A percentile compares a stretch with the other conserved stretches of the same genome.
phyloP scores from a whole-genome alignment of 2,888 invertebrate genomes.

The Aricia artaxerxes region DNA sequence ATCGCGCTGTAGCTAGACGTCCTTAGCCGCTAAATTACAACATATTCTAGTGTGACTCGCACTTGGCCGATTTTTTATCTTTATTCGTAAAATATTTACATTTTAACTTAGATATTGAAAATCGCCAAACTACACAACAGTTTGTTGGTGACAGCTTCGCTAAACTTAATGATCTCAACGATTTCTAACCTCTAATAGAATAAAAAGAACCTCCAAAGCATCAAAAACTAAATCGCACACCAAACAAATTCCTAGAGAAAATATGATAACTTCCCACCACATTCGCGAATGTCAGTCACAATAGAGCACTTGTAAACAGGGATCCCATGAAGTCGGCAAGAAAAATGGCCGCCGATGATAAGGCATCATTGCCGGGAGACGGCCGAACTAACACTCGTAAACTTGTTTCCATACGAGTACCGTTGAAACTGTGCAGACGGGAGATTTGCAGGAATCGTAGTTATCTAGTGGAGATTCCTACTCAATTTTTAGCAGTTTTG shows the following conservation, averaged over 20 bases:
- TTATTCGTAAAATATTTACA: too few species aligned
- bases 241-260: not conserved
- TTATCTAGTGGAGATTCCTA: too few species aligned
- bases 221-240: not conserved
- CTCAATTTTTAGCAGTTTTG: too few species aligned
- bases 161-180: not conserved
- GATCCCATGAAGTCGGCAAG: slow-evolving; percentile 48
- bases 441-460: slow-evolving; percentile 40
- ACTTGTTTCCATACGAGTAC: slow-evolving; percentile 55
- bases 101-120: not conserved
- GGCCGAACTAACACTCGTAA: slow-evolving; percentile 68
- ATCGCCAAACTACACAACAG: not conserved
- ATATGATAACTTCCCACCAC: not conserved
- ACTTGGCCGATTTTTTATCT: too few species aligned
- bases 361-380: slow-evolving; percentile 64
- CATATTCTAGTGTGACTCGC: too few species aligned
- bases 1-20: too few species aligned
- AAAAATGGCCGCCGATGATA: slow-evolving; percentile 59
- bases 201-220: not conserved
- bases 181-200: not conserved
- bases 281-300: slow-evolving; percentile 45
- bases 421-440: slow-evolving; percentile 44
- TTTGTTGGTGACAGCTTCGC: not conserved
- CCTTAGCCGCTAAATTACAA: too few species aligned
- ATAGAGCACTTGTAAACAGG: slow-evolving; percentile 47